These are phyloP conservation scores for Priocnemis perturbator DNA, from an alignment of 2,888 invertebrate species.

Conservation along the genomic window DNA sequence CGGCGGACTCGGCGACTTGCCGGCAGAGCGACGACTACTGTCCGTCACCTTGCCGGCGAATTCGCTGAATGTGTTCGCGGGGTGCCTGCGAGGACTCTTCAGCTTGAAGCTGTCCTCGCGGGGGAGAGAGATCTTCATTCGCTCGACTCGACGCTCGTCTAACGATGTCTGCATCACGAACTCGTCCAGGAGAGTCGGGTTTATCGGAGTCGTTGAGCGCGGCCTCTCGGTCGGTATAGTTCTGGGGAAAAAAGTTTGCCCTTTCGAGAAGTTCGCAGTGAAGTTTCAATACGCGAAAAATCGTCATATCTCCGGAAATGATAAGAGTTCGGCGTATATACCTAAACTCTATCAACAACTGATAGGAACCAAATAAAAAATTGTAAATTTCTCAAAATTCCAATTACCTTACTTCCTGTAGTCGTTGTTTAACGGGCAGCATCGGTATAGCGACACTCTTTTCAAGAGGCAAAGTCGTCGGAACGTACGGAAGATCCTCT, in stretches of 20 bases:
- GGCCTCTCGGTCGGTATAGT: slow-evolving; percentile 86
- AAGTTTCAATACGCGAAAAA: too few relatives aligned
- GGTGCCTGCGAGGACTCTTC: slow-evolving; percentile 75
- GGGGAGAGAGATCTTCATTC: slow-evolving; percentile 84
- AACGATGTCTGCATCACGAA: slow-evolving; percentile 77
- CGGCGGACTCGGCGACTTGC: slow-evolving; percentile 72
- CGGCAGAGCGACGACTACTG: slow-evolving; percentile 69
- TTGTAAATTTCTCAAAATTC: too few relatives aligned
- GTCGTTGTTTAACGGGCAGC: slow-evolving; percentile 85
- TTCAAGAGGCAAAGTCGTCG: slow-evolving; percentile 92
- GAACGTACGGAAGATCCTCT: slow-evolving; percentile 89
- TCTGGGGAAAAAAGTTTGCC: slow-evolving; percentile 64
- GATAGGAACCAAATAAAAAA: too few relatives aligned
- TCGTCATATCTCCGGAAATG: too few relatives aligned
- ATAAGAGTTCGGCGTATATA: too few relatives aligned
- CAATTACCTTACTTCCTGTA: slow-evolving; percentile 69
- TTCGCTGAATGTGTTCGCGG: slow-evolving; percentile 78
- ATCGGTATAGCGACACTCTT: slow-evolving; percentile 88
- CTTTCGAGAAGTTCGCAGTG: too few relatives aligned
- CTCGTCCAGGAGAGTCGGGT: slow-evolving; percentile 83
- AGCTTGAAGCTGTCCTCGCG: slow-evolving; percentile 76
- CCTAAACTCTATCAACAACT: too few relatives aligned
- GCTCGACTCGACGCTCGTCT: slow-evolving; percentile 77
- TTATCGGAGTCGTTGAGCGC: slow-evolving; percentile 84
- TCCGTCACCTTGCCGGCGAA: slow-evolving; percentile 81